Base-by-base conservation (phyloP, 2,888 invertebrate species). In the Drosophila flavopinicola region DNA sequence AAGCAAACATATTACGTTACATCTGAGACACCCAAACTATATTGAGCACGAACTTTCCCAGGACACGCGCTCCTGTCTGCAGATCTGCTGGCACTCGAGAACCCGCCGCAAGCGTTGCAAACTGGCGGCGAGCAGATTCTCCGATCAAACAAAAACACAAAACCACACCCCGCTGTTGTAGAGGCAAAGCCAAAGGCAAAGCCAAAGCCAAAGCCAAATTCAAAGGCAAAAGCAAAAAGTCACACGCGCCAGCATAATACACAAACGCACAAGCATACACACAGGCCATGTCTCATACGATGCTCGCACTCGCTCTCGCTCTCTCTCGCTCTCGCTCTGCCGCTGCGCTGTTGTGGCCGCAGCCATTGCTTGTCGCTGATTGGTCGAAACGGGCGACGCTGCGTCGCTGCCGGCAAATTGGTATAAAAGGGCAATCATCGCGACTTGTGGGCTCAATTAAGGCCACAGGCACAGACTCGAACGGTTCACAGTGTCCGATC, bases 371-470 rank as follows among this genome's bases (percentile, higher is more conserved):
- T 66, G 33, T 33, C 60, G 75, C 73, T 80, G 90, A 91, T 91
- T 91, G 91, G 91, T 32, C 24, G 64, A 68, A 41, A 45, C 9
- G 1, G 33, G 25, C 68, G 35, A 48, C 65, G 72, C 56, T 49
- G 48, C 74, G 39, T 44, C 69, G 59, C 74, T 73, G 74, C 59
- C 9, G 2, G 13, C 49, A 41, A 73, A 90, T 89, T 90, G 90
- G 89, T 90, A 90, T 91, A 91, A 92, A 91, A 91, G 94, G 96
- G 95, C 96, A 96, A 92, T 94, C 93, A 91, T 92, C 92, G 88
- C 78, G 85, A 86, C 87, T 89, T 88, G 87, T 84, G 88, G 88
- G 85, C 90, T 90, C 91, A 91, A 91, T 91, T 91, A 91, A 91
- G 90, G 89, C 88, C 85, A 83, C 80, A 88, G 88, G 85, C 85